These are phyloP conservation scores for Dolichopus griseipennis DNA, from an alignment of 2,888 invertebrate genomes.

Conservation along the genomic window DNA sequence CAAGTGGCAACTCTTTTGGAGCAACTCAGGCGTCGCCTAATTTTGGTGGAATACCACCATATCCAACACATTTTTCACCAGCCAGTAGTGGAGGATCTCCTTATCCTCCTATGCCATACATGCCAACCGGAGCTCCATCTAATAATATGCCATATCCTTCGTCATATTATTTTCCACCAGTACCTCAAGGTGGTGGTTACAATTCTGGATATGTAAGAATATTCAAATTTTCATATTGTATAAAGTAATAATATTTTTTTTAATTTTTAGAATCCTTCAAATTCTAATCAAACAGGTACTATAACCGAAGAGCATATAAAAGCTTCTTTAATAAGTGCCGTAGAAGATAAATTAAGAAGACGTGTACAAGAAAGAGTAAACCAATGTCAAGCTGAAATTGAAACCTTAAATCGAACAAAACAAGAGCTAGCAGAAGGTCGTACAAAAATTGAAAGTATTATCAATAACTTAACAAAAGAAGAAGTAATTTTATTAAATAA, in stretches of 20 bases:
- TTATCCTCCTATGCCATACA: slow-evolving; percentile 34
- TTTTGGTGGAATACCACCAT: slow-evolving; percentile 39
- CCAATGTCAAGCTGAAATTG: slow-evolving; percentile 84
- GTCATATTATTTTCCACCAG: slow-evolving; percentile 42
- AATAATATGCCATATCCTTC: slow-evolving; percentile 53
- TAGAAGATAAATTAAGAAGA: slow-evolving; percentile 85
- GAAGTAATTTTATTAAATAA: slow-evolving; percentile 39
- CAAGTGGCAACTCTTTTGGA: not conserved
- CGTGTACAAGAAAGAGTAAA: slow-evolving; percentile 82
- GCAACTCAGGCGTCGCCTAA: not conserved
- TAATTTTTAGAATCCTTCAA: slow-evolving; percentile 33
- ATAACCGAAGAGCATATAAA: slow-evolving; percentile 93
- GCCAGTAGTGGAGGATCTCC: not conserved
- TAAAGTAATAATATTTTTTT: not conserved
- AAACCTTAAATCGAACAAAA: slow-evolving; percentile 77
- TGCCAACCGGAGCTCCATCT: slow-evolving; percentile 32
- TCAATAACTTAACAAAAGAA: slow-evolving; percentile 67
- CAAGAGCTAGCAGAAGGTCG: slow-evolving; percentile 81
- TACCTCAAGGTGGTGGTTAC: slow-evolving; percentile 26
- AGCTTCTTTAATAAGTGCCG: slow-evolving; percentile 86
- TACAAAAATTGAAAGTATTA: slow-evolving; percentile 67
- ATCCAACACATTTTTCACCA: slow-evolving; percentile 40
- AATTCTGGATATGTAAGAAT: slow-evolving; percentile 34
- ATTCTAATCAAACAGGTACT: slow-evolving; percentile 58
- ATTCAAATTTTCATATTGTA: not conserved